Evolutionary conservation across 2,888 invertebrate genomes (phyloP).

Genomic region (Fragum sueziense): DNA sequence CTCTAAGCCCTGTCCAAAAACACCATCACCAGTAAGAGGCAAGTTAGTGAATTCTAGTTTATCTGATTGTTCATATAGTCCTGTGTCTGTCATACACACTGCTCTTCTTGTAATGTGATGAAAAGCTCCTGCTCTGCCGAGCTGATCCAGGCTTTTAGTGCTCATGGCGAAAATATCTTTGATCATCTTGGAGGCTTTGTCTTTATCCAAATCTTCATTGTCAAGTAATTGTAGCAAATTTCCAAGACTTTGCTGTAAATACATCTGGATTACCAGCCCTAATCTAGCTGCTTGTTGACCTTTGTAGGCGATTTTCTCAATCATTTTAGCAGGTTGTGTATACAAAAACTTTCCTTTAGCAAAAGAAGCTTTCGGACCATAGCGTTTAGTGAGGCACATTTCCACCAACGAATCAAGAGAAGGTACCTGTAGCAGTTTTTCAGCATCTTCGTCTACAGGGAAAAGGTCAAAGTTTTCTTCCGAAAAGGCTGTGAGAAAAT

Average conservation of each 20-base stretch:
- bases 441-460: conserved; percentile 25
- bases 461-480: conserved; percentile 35
- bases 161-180: conserved; percentile 51
- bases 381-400: conserved; percentile 23
- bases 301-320: conserved; percentile 42
- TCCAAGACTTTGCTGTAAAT: conserved; percentile 40
- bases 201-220: conserved; percentile 6
- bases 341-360: conserved; percentile 29
- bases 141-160: conserved; percentile 46
- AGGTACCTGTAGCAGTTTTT: conserved; percentile 36
- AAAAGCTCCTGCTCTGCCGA: conserved; percentile 42
- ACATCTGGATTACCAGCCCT: conserved; percentile 29
- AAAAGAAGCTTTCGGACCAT: conserved; percentile 42
- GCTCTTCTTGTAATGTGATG: conserved; percentile 32
- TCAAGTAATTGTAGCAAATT: conserved; percentile 30
- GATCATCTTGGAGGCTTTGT: conserved; percentile 11
- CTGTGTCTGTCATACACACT: conserved; percentile 38
- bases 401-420: conserved; percentile 38
- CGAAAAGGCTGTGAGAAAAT: conserved; percentile 33
- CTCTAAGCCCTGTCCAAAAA: conserved; percentile 33
- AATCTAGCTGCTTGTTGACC: conserved; percentile 46
- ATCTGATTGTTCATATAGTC: conserved; percentile 17
- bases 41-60: conserved; percentile 27
- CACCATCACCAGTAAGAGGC: conserved; percentile 41
- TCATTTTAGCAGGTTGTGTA: conserved; percentile 46